A percentile compares a stretch with the other conserved stretches of the same genome.
Conservation (phyloP, 2,888 invertebrate species). For the Axea sp. region DNA sequence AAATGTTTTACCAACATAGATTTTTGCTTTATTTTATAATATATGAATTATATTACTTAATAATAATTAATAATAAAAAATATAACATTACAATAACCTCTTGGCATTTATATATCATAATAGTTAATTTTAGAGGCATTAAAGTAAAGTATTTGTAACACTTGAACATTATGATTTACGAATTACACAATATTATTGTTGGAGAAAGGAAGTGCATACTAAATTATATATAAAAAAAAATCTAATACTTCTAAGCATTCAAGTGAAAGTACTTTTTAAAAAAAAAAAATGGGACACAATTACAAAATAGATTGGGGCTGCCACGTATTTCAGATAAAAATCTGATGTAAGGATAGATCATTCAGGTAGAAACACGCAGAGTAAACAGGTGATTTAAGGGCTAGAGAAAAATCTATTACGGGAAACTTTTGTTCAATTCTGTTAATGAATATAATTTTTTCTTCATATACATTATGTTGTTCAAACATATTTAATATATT, state of each 20-base stretch:
- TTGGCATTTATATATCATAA: too few species aligned
- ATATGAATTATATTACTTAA: too few species aligned
- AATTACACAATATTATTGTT: conserved; percentile 2
- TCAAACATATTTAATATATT: too few species aligned
- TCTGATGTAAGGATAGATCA: conserved; percentile 9
- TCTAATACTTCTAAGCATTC: neutral
- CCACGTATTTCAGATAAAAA: conserved; percentile 27
- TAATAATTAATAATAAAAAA: too few species aligned
- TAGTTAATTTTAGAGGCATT: too few species aligned
- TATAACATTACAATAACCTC: too few species aligned
- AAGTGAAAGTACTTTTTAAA: conserved; percentile 42
- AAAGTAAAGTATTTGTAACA: too few species aligned
- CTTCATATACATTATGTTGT: neutral
- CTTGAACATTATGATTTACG: too few species aligned
- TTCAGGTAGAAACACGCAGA: conserved; percentile 45
- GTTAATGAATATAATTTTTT: too few species aligned
- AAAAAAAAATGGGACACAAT: conserved; percentile 9
- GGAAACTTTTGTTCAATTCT: conserved; percentile 6
- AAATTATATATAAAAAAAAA: neutral
- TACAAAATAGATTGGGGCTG: conserved; percentile 26
- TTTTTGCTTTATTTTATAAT: too few species aligned
- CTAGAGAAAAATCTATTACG: conserved; percentile 9
- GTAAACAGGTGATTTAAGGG: conserved; percentile 28
- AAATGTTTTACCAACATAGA: too few species aligned
- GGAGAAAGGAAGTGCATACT: conserved; percentile 19